A percentile compares a stretch with the other conserved stretches of the same genome.
These are phyloP conservation scores for Isurus oxyrinchus DNA, from an alignment of 2,113 vertebrate genomes.

Conservation along the genomic window DNA sequence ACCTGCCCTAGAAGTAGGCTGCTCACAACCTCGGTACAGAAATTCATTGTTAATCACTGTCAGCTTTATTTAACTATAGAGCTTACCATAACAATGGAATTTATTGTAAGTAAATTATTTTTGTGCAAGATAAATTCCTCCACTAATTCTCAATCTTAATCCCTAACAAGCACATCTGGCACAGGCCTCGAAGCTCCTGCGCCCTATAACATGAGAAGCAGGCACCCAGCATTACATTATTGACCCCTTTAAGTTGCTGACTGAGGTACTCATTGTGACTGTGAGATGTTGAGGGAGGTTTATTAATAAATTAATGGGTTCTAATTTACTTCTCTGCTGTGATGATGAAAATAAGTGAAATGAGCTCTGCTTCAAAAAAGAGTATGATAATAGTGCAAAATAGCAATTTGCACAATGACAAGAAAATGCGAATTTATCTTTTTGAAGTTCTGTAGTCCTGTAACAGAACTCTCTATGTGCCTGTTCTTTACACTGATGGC, in stretches of 20 bases:
- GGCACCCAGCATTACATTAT: too few species aligned
- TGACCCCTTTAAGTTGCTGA: not conserved
- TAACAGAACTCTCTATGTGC: not conserved
- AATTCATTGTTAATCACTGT: not conserved
- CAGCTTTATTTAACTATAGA: not conserved
- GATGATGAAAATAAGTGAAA: not conserved
- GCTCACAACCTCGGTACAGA: not conserved
- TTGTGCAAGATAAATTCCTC: not conserved
- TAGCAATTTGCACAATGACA: not conserved
- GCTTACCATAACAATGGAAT: not conserved
- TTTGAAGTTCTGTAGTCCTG: not conserved
- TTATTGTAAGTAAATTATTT: not conserved
- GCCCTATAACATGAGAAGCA: not conserved
- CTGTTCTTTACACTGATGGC: not conserved
- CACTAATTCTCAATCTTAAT: not conserved
- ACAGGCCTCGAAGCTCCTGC: not conserved
- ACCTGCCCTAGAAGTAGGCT: too few species aligned
- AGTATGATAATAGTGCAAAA: not conserved
- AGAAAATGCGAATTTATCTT: not conserved
- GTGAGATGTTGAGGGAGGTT: not conserved
- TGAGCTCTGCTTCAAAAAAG: not conserved
- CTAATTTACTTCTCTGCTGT: not conserved
- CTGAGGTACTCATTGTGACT: not conserved
- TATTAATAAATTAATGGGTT: not conserved
- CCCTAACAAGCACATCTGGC: not conserved